These are phyloP conservation scores for Muricea muricata DNA, from an alignment of 92 coral and sea anemone species.

Conservation along the genomic window DNA sequence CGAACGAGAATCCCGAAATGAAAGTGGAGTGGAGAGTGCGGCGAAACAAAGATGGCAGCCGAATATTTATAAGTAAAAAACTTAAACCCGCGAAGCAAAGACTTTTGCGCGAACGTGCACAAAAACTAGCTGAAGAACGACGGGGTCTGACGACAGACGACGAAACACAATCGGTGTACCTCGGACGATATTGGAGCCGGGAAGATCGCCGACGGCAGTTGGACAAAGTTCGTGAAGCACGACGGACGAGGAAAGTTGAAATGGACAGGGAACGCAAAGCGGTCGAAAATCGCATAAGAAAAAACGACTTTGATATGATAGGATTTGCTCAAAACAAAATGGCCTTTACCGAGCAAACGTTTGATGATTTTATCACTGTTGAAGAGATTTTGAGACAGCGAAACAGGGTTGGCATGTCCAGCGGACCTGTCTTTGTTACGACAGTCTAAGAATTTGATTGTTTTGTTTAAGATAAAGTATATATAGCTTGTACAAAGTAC, in stretches of 20 bases:
- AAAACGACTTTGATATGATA: conserved; percentile 82
- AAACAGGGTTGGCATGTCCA: conserved; percentile 79
- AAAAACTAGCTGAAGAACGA: conserved; percentile 93
- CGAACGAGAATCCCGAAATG: conserved; percentile 67
- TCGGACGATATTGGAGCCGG: conserved; percentile 94
- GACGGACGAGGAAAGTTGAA: conserved; percentile 78
- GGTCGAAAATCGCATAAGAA: conserved; percentile 77
- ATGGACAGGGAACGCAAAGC: conserved; percentile 66
- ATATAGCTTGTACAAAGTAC: conserved; percentile 2
- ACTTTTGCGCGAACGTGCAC: conserved; percentile 95
- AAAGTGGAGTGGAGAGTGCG: conserved; percentile 91
- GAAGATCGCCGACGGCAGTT: conserved; percentile 86
- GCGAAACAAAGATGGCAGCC: conserved; percentile 94
- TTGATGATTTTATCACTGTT: conserved; percentile 96
- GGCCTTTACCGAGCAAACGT: conserved; percentile 73
- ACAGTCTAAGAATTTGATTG: conserved; percentile 68
- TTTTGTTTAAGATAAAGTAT: background rate
- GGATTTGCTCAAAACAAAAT: conserved; percentile 90
- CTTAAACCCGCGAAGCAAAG: conserved; percentile 88
- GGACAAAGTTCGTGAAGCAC: conserved; percentile 88
- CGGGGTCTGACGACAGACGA: conserved; percentile 97
- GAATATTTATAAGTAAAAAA: conserved; percentile 86
- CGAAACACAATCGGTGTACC: conserved; percentile 92
- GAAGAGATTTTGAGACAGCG: conserved; percentile 91
- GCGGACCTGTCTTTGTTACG: conserved; percentile 94